Percentiles rank a stretch among this genome's conserved stretches.
Conservation (phyloP, 2,113 vertebrate genomes). For the Rallus limicola region DNA sequence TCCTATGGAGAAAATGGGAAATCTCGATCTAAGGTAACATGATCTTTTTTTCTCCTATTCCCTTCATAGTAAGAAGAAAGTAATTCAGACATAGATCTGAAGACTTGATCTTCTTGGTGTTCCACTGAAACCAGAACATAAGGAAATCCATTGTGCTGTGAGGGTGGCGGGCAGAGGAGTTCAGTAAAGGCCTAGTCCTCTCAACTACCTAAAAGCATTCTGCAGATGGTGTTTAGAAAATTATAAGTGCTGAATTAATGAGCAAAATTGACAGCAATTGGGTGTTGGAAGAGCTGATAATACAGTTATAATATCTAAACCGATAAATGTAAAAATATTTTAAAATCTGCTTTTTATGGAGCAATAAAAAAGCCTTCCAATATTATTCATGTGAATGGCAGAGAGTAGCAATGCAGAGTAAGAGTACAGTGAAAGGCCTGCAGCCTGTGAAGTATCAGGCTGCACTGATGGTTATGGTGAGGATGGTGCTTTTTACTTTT, state of each 20-base stretch:
- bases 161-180: background rate
- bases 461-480: background rate
- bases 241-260: background rate
- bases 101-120: background rate
- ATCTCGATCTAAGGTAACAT: conserved; percentile 88
- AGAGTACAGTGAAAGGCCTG: background rate
- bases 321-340: background rate
- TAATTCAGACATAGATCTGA: background rate
- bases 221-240: background rate
- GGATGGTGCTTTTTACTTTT: background rate
- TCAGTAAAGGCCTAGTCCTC: background rate
- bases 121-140: background rate
- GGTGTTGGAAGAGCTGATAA: background rate
- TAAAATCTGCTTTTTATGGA: background rate
- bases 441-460: background rate
- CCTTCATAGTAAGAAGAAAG: background rate
- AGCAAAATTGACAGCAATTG: background rate
- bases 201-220: background rate
- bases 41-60: background rate
- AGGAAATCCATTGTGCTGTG: background rate
- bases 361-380: background rate
- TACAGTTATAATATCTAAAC: background rate
- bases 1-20: conserved; percentile 86
- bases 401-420: background rate
- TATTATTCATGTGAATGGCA: background rate